phyloP scores from a whole-genome alignment of 2,888 invertebrate genomes.

The Rhaphigaster nebulosa region DNA sequence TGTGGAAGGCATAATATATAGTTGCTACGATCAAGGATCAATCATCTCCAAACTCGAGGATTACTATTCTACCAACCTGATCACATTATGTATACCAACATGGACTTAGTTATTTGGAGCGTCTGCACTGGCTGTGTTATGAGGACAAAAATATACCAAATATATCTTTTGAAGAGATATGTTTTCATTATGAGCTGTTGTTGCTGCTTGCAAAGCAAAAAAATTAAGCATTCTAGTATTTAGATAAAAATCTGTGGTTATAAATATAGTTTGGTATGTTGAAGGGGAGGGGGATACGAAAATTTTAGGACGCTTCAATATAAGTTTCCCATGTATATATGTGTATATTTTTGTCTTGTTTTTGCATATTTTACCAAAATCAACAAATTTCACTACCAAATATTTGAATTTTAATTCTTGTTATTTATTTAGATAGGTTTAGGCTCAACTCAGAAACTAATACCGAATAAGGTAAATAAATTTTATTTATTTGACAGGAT shows the following conservation, averaged over 20 bases:
- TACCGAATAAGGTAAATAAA: not conserved
- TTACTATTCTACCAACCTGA: not conserved
- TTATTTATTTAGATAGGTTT: slow-evolving; percentile 11
- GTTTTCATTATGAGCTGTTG: slow-evolving; percentile 1
- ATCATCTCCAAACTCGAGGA: not conserved
- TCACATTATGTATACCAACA: not conserved
- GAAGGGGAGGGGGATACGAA: not conserved
- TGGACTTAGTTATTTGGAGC: slow-evolving; percentile 26
- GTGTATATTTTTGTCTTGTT: slow-evolving; percentile 22
- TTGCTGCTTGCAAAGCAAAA: not conserved
- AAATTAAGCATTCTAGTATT: not conserved
- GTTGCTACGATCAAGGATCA: not conserved
- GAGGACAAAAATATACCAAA: not conserved
- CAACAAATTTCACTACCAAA: slow-evolving; percentile 23
- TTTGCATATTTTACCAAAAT: slow-evolving; percentile 22
- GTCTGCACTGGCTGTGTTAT: slow-evolving; percentile 4
- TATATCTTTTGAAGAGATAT: not conserved
- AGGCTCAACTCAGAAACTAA: not conserved
- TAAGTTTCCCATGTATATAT: not conserved
- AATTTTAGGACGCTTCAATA: not conserved
- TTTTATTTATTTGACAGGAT: slow-evolving; percentile 21
- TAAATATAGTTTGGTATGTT: not conserved
- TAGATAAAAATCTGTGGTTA: slow-evolving; percentile 6
- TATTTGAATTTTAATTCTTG: slow-evolving; percentile 2
- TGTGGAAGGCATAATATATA: slow-evolving; percentile 10